phyloP scores from a whole-genome alignment of 2,113 vertebrate species.

The Lepus americanus region DNA sequence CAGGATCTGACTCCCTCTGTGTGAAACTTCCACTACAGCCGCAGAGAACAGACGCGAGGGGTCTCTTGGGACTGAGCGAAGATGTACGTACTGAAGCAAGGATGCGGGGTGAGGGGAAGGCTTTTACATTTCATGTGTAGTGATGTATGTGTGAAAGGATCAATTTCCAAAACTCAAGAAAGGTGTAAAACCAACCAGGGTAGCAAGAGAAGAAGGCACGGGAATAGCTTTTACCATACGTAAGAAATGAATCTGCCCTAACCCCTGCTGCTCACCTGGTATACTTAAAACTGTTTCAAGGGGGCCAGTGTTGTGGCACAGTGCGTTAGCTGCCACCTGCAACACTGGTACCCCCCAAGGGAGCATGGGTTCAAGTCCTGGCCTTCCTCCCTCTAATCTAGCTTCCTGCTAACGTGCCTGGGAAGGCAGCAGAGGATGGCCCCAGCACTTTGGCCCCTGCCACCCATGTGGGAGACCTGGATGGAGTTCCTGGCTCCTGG shows the following conservation, averaged over 20 bases:
- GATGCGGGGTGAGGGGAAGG: background rate
- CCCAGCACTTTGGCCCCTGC: too few species aligned
- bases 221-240: background rate
- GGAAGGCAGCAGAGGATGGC: too few species aligned
- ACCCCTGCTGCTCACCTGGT: background rate
- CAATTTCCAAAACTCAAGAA: background rate
- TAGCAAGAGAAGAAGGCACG: background rate
- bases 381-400: too few species aligned
- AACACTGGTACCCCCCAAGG: too few species aligned
- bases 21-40: background rate
- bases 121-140: background rate
- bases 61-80: background rate
- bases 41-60: background rate
- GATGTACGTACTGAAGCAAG: background rate
- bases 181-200: background rate
- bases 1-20: background rate
- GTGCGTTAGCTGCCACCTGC: too few species aligned
- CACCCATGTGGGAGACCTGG: too few species aligned
- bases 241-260: conserved; percentile 8
- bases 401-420: too few species aligned
- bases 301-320: too few species aligned
- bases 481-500: too few species aligned
- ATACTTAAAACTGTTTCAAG: background rate
- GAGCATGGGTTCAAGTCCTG: too few species aligned
- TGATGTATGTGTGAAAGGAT: background rate